Conservation (phyloP, 2,888 invertebrate species). For the Eurytoma californica region DNA sequence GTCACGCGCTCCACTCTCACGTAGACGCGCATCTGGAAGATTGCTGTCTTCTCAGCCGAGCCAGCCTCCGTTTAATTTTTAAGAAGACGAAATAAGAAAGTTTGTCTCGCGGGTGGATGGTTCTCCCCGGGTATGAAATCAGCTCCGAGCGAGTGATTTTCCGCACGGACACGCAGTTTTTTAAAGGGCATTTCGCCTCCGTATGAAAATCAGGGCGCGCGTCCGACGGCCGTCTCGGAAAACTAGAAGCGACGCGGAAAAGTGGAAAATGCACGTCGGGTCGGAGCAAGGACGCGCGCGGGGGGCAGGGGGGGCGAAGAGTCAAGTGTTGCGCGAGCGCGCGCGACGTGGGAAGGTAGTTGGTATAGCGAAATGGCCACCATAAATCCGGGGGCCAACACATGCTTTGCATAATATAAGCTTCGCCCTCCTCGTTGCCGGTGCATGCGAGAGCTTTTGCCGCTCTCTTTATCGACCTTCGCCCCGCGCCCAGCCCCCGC, state of each 20-base stretch:
- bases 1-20: no score
- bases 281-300: conserved; percentile 54
- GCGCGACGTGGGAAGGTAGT: conserved; percentile 61
- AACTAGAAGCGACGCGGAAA: conserved; percentile 38
- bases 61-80: conserved; percentile 21
- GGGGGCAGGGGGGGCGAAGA: conserved; percentile 23
- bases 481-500: conserved; percentile 44
- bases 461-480: conserved; percentile 55
- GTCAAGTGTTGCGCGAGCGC: conserved; percentile 51
- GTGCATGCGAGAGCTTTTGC: conserved; percentile 55
- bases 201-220: conserved; percentile 14
- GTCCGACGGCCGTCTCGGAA: neutral
- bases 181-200: neutral
- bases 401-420: conserved; percentile 74
- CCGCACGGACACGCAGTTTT: conserved; percentile 16
- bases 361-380: conserved; percentile 68
- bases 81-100: conserved; percentile 11
- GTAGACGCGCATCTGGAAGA: neutral
- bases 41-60: neutral
- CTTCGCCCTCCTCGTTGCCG: conserved; percentile 59
- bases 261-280: conserved; percentile 46
- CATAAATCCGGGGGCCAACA: conserved; percentile 71
- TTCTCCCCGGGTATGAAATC: neutral
- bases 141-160: no score
- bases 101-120: neutral